Evolutionary conservation across 2,888 invertebrate genomes (phyloP).

Genomic region (Bruchidius siliquastri): DNA sequence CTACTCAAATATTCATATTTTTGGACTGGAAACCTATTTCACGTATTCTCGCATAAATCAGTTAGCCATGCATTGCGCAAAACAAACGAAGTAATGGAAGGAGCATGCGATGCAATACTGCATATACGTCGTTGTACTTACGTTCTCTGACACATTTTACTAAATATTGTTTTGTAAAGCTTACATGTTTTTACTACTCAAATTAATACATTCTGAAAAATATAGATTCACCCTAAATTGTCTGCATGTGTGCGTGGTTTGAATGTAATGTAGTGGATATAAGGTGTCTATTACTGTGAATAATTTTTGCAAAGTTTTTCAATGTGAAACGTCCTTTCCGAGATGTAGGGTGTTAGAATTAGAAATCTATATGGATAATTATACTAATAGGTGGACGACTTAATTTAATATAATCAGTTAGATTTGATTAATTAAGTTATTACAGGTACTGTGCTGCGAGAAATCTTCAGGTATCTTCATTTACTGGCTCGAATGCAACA

Average conservation of each 20-base stretch:
- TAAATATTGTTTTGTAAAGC: not conserved
- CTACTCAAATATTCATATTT: not conserved
- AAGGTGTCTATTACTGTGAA: no score
- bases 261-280: no score
- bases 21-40: not conserved
- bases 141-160: not conserved
- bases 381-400: no score
- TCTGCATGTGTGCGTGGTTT: not conserved
- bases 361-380: no score
- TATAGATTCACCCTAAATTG: not conserved
- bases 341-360: no score
- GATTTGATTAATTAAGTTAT: no score
- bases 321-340: no score
- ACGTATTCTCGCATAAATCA: not conserved
- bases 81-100: not conserved
- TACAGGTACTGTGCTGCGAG: no score
- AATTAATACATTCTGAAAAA: not conserved
- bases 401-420: no score
- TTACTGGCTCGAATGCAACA: no score
- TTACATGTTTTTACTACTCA: not conserved
- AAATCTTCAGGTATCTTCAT: no score
- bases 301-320: no score
- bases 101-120: not conserved
- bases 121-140: not conserved
- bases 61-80: not conserved